Evolutionary conservation across 1,140 invertebrate species (phyloP), one percentile per base, ranked within the genome.

Genomic region (Catajapyx aquilonaris): DNA sequence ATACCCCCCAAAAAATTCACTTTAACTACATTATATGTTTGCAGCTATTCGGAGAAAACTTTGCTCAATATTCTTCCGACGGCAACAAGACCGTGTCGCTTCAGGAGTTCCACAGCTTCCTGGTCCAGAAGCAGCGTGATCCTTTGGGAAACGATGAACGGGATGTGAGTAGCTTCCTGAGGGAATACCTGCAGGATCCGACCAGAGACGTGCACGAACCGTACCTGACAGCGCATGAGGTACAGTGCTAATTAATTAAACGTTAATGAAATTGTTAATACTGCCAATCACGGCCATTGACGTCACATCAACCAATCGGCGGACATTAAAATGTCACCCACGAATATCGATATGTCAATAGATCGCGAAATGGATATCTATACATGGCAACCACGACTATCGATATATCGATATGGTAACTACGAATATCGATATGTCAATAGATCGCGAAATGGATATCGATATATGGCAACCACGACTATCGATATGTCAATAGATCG

Each of bases 181-280:
- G 77, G 39, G 72, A 84, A 41, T 81, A 76, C 54, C 43, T 61
- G 3, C 68, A 75, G 53, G 81, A 86, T 57, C 67, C 75, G 3
- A 70, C 75, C 48, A 63, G 81, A 35, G 76, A 87, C 53, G 68
- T 79, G 1, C 70, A 76, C 48, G 77, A 85, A 42, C 81, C 83
- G 0, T 81, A 73, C 53, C 75, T 88, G 44, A 75, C 71, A 56
- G 73, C n/a, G 54, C 65, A 21, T 83, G 87, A 59, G 64, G 71
- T 28, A 28, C 32, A 34, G 17, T n/a, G n/a, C n/a, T n/a, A n/a
- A n/a, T n/a, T n/a, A n/a, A n/a, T n/a, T n/a, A n/a, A n/a, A n/a
- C n/a, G n/a, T n/a, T n/a, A n/a, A n/a, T n/a, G n/a, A n/a, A n/a
- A n/a, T n/a, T n/a, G n/a, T n/a, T n/a, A n/a, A n/a, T n/a, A n/a